Base-by-base conservation (phyloP, 1,140 invertebrate genomes). In the Paraescarpia echinospica region DNA sequence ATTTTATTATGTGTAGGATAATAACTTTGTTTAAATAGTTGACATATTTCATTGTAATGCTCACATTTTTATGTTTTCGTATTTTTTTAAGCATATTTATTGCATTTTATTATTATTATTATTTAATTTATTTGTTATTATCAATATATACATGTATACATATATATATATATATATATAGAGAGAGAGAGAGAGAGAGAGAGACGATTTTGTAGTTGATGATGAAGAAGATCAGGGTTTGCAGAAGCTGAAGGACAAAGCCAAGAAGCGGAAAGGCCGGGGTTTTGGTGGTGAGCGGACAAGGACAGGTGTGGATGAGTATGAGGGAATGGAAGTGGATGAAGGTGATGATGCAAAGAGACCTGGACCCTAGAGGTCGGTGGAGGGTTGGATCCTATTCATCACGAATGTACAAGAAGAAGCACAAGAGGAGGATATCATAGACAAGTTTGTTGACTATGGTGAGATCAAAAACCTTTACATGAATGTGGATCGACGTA, bases 401-500 rank as follows among this genome's bases (percentile, higher is more conserved):
- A 98, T 99, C 89, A 99, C 98, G 93, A 98, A 98, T 93, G 98
- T 99, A 14, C 98, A 99, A 95, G 99, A 99, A 97, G 99, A 99
- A 96, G 98, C 98, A 0, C 98, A 99, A 94, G 99, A 99, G 96
- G 99, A 99, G 95, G 99, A 99, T 96, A 98, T 99, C 93, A 98
- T 98, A 96, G 98, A 99, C 92, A 98, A 98, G 95, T 99, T 99
- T 96, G 98, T 98, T 77, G 99, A 99, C 95, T 98, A 96, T 97
- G 99, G 99, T n/a, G 98, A 98, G 94, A 99, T 99, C 22, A 99
- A 99, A 96, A 99, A 99, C 96, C 97, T 99, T 89, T 98, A 99
- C 96, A 97, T 99, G 35, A 99, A 99, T 96, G 97, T 99, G 89
- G 99, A 99, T 96, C 97, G 99, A 94, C 97, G 99, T 93, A 99